phyloP scores from a whole-genome alignment of 1,140 invertebrate genomes.

The Nymphalis io region DNA sequence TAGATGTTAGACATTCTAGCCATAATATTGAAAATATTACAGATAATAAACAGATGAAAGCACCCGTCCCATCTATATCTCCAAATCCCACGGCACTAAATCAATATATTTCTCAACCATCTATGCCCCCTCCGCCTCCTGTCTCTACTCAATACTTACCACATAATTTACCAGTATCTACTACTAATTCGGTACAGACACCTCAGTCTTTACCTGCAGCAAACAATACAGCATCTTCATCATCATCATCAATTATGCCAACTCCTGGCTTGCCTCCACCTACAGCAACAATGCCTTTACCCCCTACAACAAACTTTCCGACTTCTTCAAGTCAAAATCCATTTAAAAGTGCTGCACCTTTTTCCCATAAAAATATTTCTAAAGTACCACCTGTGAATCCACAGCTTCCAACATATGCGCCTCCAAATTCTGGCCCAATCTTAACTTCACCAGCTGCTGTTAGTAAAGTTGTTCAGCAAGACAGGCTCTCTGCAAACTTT shows the following conservation, averaged over 20 bases:
- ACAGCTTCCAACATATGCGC: slow-evolving; percentile 47
- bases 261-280: slow-evolving; percentile 29
- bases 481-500: slow-evolving; percentile 57
- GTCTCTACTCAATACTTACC: slow-evolving; percentile 32
- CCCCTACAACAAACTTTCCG: slow-evolving; percentile 51
- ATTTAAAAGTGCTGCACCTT: slow-evolving; percentile 66
- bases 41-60: slow-evolving; percentile 37
- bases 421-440: slow-evolving; percentile 44
- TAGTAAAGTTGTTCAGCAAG: slow-evolving; percentile 58
- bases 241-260: slow-evolving; percentile 32
- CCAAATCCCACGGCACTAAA: slow-evolving; percentile 29
- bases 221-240: slow-evolving; percentile 43
- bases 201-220: slow-evolving; percentile 39
- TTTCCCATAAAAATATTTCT: slow-evolving; percentile 66
- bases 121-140: slow-evolving; percentile 45
- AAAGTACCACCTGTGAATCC: slow-evolving; percentile 47
- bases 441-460: slow-evolving; percentile 58
- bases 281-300: slow-evolving; percentile 32
- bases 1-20: slow-evolving; percentile 24
- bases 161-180: slow-evolving; percentile 25
- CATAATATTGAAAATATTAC: slow-evolving; percentile 22
- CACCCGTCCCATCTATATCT: slow-evolving; percentile 36
- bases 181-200: slow-evolving; percentile 24
- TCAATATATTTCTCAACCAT: slow-evolving; percentile 25
- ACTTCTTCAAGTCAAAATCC: slow-evolving; percentile 61